These are phyloP conservation scores for Oryzias curvinotus DNA, from an alignment of 2,113 vertebrate species.

Conservation along the genomic window DNA sequence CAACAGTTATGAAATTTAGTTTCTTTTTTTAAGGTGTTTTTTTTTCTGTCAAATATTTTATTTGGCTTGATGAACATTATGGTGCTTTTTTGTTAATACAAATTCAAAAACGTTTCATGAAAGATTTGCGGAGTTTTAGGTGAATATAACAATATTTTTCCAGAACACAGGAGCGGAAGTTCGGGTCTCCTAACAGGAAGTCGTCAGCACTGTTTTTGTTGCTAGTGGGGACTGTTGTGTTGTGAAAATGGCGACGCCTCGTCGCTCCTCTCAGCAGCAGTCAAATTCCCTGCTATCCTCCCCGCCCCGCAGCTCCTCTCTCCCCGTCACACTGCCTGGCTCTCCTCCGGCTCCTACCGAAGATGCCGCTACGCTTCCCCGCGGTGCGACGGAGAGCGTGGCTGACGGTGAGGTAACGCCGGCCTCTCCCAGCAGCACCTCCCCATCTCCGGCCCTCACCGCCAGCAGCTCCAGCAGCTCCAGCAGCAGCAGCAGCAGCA, in stretches of 20 bases:
- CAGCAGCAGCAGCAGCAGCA: conserved; percentile 27
- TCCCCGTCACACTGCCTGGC: conserved; percentile 28
- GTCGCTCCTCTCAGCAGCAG: conserved; percentile 66
- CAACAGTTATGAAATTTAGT: no score
- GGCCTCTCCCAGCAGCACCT: conserved; percentile 57
- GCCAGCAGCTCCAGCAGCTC: conserved; percentile 34
- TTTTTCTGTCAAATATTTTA: no score
- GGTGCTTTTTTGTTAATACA: no score
- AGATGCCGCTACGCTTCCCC: conserved; percentile 36
- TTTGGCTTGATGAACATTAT: no score
- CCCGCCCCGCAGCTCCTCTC: conserved; percentile 50
- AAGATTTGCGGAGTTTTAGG: no score
- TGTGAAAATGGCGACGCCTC: conserved; percentile 75
- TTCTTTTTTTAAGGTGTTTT: no score
- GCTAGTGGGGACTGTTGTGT: conserved; percentile 67
- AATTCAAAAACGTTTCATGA: no score
- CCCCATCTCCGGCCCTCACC: conserved; percentile 53
- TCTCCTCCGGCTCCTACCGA: conserved; percentile 38
- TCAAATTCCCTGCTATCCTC: conserved; percentile 46
- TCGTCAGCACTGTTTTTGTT: conserved; percentile 67
- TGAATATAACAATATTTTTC: background rate
- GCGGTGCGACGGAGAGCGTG: conserved; percentile 29
- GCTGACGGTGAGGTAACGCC: conserved; percentile 61
- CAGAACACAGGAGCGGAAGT: conserved; percentile 50
- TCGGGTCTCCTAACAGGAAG: conserved; percentile 40